Conservation (phyloP, 2,797 vertebrate species). For the Enteromius trimaculatus region DNA sequence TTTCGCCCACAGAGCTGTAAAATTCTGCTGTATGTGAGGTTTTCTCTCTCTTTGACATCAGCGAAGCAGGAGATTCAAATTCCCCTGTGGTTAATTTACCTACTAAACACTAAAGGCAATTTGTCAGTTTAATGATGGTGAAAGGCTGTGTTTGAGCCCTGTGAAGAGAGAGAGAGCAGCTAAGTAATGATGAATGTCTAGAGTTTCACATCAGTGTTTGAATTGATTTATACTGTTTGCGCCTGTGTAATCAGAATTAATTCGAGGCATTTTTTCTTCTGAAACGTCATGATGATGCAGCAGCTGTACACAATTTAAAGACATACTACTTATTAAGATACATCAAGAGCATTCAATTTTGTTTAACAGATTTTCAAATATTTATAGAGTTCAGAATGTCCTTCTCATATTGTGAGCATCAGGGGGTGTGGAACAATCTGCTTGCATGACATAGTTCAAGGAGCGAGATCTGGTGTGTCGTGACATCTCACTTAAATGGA, state of each 20-base stretch:
- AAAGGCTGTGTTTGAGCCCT: conserved; percentile 51
- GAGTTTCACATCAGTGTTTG: conserved; percentile 36
- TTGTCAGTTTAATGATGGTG: conserved; percentile 64
- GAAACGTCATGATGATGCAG: conserved; percentile 36
- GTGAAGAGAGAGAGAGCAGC: background rate
- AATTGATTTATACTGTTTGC: conserved; percentile 49
- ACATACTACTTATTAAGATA: background rate
- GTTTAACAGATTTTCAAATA: background rate
- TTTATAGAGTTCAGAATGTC: background rate
- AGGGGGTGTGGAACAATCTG: conserved; percentile 16
- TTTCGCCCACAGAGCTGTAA: conserved; percentile 18
- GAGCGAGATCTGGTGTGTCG: conserved; percentile 15
- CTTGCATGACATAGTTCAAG: conserved; percentile 2
- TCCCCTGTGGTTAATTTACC: conserved; percentile 60
- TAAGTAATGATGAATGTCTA: conserved; percentile 32
- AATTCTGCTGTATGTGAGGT: conserved; percentile 20
- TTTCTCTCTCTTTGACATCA: conserved; percentile 34
- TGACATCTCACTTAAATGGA: conserved; percentile 17
- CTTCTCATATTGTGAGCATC: background rate
- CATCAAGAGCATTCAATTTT: background rate
- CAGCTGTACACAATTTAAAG: conserved; percentile 23
- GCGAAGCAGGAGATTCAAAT: conserved; percentile 44
- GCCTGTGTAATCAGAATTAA: conserved; percentile 39
- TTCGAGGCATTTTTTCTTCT: conserved; percentile 31
- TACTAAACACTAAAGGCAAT: conserved; percentile 62